These are phyloP conservation scores for Polypedilum pembai DNA, from an alignment of 1,140 invertebrate species.

Conservation along the genomic window DNA sequence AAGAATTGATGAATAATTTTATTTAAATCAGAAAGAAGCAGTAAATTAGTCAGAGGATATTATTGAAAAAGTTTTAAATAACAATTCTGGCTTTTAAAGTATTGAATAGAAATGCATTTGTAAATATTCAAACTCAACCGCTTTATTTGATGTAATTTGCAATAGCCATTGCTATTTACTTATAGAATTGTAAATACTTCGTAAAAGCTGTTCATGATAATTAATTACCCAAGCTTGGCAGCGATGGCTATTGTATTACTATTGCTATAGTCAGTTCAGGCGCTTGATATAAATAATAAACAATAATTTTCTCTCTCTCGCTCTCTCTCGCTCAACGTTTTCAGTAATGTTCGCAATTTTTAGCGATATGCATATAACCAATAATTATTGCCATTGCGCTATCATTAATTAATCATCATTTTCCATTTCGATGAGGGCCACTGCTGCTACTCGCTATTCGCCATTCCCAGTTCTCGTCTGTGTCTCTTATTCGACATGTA, in stretches of 20 bases:
- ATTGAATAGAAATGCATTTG: too few species aligned
- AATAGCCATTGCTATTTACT: neutral
- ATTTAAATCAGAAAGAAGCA: too few species aligned
- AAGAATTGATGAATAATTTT: too few species aligned
- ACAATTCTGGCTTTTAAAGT: too few species aligned
- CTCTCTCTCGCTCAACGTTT: too few species aligned
- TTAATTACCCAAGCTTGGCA: neutral
- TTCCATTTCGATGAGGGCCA: neutral
- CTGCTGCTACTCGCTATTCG: too few species aligned
- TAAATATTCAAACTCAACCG: neutral
- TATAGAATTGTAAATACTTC: neutral
- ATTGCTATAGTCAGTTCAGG: neutral
- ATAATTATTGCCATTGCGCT: slow-evolving; percentile 12
- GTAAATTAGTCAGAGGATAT: too few species aligned
- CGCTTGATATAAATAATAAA: slow-evolving; percentile 14
- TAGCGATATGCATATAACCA: neutral
- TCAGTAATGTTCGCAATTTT: slow-evolving; percentile 18
- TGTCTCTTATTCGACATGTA: neutral
- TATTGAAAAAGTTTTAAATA: too few species aligned
- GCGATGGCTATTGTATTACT: neutral
- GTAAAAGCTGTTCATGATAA: slow-evolving; percentile 1
- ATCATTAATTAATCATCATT: slow-evolving; percentile 19
- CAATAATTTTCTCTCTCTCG: neutral
- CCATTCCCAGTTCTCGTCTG: too few species aligned
- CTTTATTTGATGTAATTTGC: neutral